phyloP scores from a whole-genome alignment of 1,140 invertebrate species.

The Neodiprion virginianus region DNA sequence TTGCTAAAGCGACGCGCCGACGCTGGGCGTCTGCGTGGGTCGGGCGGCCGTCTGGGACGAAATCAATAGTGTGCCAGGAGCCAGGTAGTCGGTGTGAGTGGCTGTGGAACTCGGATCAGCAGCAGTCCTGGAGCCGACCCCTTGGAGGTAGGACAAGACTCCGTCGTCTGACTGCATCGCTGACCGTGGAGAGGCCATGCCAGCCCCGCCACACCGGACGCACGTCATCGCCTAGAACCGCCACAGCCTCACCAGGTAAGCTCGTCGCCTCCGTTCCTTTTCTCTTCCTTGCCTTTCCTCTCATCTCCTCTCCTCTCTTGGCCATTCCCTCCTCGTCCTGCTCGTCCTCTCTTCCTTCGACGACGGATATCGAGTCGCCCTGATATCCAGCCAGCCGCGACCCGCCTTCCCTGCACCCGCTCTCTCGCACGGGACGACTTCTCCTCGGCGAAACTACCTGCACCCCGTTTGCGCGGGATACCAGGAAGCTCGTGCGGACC shows the following conservation, averaged over 20 bases:
- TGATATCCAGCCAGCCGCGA: too few species aligned
- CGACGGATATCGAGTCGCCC: too few species aligned
- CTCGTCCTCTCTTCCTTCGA: conserved; percentile 3
- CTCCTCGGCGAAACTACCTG: too few species aligned
- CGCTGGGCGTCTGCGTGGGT: conserved; percentile 57
- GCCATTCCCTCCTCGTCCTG: neutral
- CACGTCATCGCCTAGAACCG: conserved; percentile 6
- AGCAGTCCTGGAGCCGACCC: conserved; percentile 59
- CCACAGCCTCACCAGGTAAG: conserved; percentile 6
- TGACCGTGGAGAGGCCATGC: conserved; percentile 47
- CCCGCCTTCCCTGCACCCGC: too few species aligned
- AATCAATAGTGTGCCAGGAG: conserved; percentile 61
- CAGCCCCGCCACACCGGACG: conserved; percentile 37
- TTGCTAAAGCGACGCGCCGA: conserved; percentile 62
- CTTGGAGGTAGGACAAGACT: conserved; percentile 48
- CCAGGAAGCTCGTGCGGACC: too few species aligned
- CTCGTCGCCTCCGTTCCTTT: too few species aligned
- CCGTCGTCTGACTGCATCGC: conserved; percentile 36
- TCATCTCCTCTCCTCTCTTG: too few species aligned
- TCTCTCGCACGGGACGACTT: too few species aligned
- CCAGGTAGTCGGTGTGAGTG: conserved; percentile 54
- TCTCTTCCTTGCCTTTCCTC: too few species aligned
- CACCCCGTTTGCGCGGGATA: too few species aligned
- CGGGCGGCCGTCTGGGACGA: conserved; percentile 53
- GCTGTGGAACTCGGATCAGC: conserved; percentile 52